Evolutionary conservation across 2,888 invertebrate genomes (phyloP), one percentile per base, ranked within the genome.

Genomic region (Drosophila mimica): DNA sequence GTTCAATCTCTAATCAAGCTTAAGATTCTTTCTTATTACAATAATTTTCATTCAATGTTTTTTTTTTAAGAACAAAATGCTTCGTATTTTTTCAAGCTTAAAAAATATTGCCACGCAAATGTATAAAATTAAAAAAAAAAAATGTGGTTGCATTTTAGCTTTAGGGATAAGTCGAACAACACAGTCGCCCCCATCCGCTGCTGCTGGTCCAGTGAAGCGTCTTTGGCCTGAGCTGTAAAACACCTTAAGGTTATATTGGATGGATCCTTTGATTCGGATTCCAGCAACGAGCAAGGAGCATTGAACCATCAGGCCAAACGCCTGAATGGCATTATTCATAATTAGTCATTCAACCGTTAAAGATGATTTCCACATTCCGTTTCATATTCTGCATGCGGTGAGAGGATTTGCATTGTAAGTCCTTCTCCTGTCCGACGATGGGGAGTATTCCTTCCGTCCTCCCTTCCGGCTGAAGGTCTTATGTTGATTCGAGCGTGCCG

Each of bases 311-410:
- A 25, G n/a, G 34, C 52, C 34, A 20, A 30, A 48, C 34, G 49
- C 72, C 74, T 84, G 90, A 91, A 84, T 84, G 91, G 91, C 89
- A 91, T 92, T 90, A 86, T 82, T 84, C 83, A 76, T 84, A 89
- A 91, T 91, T 89, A 91, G 81, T 79, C 91, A 92, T 87, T 91
- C 90, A 92, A 86, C 87, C 90, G 83, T 82, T 70, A 92, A 92
- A 91, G 92, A 91, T 92, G 92, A 90, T 91, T 92, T 92, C 76
- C 76, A 68, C 74, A 79, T 75, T 74, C 78, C 68, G 66, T 68
- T 81, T 52, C 64, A 68, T 75, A 57, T 57, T 38, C 28, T 30
- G n/a, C 13, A 4, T 74, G 79, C 82, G 74, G 89, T 78, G 82
- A 83, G 87, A 82, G 91, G 88, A 88, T 88, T 88, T 88, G 90